Evolutionary conservation across 2,797 vertebrate genomes (phyloP), one percentile per base, ranked within the genome.

Genomic region (Gobionotothen gibberifrons): DNA sequence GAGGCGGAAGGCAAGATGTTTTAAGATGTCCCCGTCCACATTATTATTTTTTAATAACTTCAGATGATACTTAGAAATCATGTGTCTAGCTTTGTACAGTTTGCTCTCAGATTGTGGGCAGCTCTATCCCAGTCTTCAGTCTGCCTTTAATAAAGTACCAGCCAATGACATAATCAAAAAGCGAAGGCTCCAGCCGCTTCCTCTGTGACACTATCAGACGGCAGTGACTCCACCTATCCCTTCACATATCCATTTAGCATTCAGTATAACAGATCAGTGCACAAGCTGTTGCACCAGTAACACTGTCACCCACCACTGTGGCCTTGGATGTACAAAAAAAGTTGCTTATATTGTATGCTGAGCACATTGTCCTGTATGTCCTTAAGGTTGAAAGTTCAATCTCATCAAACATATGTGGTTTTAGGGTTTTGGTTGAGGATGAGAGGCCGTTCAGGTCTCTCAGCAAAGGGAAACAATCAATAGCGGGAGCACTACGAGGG

Each of bases 1-100:
- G 93, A 93, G 95, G 95, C 94, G 94, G 94, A 95, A 92, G 90
- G 89, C 91, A 85, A 90, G 92, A 93, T 90, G 54, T 94, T 95
- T 94, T 73, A 80, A 83, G 43, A 88, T 79, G 76, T 81, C 69
- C 76, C 67, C 26, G 32, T 81, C 74, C 78, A 72, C 80, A 51
- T 65, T 75, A 70, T 76, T 72, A 40, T 84, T 82, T 85, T 79
- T 87, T 77, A 57, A 76, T 69, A 69, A 84, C 71, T 81, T 81
- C 74, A 68, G 76, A 87, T 82, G 78, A 85, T 83, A 72, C 69
- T 85, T 81, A 86, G 76, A 88, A 89, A 89, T 84, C 66, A 66
- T 47, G 79, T 88, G 83, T 85, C 72, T 86, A 84, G 54, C 78
- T 90, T 89, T 90, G 74, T 89, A 90, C 87, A 90, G 69, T 82